Conservation (phyloP, 2,113 vertebrate genomes). For the Callocephalon fimbriatum region DNA sequence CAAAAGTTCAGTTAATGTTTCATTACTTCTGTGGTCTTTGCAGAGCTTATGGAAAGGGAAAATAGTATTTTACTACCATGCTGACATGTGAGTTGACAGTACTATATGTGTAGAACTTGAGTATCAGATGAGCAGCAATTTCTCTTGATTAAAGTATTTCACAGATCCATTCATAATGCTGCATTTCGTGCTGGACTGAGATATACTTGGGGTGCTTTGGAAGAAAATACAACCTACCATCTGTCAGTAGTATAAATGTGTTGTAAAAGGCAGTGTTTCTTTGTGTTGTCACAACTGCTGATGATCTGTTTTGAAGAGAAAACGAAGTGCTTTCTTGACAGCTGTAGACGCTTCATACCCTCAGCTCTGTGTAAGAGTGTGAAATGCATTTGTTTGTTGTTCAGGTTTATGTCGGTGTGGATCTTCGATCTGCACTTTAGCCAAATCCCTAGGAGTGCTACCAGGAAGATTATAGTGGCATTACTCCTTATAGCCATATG, state of each 20-base stretch:
- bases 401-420: background rate
- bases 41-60: background rate
- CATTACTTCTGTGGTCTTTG: background rate
- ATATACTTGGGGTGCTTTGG: background rate
- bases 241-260: background rate
- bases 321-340: background rate
- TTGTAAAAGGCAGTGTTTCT: background rate
- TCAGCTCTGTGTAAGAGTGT: background rate
- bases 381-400: slow-evolving; percentile 2
- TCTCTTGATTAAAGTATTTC: background rate
- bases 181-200: background rate
- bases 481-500: slow-evolving; percentile 32
- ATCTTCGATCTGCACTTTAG: background rate
- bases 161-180: background rate
- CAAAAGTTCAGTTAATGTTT: background rate
- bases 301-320: background rate
- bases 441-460: slow-evolving; percentile 30
- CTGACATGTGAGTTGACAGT: background rate
- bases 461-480: slow-evolving; percentile 39
- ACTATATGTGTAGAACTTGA: background rate
- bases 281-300: background rate
- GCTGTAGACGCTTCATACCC: background rate
- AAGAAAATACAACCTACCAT: background rate
- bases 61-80: background rate
- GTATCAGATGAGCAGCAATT: background rate